These are phyloP conservation scores for Oncopeltus fasciatus DNA, from an alignment of 1,140 invertebrate species.

Conservation along the genomic window DNA sequence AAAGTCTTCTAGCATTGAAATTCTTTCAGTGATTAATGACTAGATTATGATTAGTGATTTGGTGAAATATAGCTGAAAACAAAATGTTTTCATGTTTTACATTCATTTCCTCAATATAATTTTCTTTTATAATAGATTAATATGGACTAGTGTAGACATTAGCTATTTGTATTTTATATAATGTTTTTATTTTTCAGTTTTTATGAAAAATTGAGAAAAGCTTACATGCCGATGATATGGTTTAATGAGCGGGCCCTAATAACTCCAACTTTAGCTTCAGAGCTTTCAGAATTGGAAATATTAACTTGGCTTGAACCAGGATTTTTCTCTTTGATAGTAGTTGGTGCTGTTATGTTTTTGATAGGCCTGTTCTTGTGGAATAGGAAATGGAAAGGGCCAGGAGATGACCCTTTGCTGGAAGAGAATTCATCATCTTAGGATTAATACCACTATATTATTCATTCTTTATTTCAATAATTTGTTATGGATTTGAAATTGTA, in stretches of 20 bases:
- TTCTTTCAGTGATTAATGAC: no score
- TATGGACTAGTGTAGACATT: no score
- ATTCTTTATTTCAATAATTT: no score
- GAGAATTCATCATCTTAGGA: background rate
- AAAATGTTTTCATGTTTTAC: no score
- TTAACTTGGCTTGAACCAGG: background rate
- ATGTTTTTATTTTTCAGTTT: constrained; percentile 31
- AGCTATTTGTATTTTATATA: no score
- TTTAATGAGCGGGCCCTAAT: constrained; percentile 53
- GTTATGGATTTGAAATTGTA: no score
- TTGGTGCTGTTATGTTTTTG: background rate
- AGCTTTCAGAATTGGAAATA: background rate
- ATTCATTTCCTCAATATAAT: no score
- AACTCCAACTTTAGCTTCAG: constrained; percentile 33
- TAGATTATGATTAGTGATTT: no score
- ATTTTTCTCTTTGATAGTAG: background rate
- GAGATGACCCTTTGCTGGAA: background rate
- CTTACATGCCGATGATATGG: constrained; percentile 63
- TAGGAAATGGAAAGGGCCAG: background rate
- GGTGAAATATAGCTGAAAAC: no score
- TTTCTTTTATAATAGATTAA: no score
- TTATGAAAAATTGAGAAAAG: constrained; percentile 39
- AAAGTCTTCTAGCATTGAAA: no score
- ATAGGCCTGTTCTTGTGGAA: background rate
- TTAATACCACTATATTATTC: no score